These are phyloP conservation scores for Drosophila equinoxialis DNA, from an alignment of 1,140 invertebrate species.

Conservation along the genomic window DNA sequence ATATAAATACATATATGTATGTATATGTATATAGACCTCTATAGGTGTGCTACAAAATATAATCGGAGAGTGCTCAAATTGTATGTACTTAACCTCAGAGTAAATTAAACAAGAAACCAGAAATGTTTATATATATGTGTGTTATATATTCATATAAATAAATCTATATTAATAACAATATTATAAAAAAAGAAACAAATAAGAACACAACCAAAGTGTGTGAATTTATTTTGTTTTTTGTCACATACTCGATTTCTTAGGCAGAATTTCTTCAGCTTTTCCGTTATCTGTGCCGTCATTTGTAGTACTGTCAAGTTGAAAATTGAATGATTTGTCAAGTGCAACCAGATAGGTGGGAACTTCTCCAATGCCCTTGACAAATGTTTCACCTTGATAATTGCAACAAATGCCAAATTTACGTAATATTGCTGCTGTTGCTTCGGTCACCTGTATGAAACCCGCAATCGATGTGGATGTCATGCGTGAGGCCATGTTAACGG, in stretches of 20 bases:
- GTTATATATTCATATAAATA: constrained; percentile 53
- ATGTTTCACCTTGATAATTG: constrained; percentile 86
- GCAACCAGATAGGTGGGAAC: constrained; percentile 89
- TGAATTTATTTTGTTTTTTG: neutral
- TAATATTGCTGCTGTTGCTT: constrained; percentile 88
- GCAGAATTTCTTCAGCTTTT: no score
- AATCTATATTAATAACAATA: constrained; percentile 35
- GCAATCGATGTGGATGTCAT: constrained; percentile 91
- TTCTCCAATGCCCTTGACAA: constrained; percentile 89
- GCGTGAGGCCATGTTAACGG: constrained; percentile 95
- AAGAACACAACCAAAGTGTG: no score
- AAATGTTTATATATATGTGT: constrained; percentile 62
- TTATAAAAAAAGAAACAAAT: neutral
- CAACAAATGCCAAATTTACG: constrained; percentile 87
- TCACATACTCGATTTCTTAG: neutral
- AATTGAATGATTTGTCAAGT: constrained; percentile 85
- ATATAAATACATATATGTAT: constrained; percentile 27
- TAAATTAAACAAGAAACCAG: constrained; percentile 28
- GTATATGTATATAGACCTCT: constrained; percentile 30
- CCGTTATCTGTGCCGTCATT: neutral
- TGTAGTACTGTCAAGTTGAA: constrained; percentile 50
- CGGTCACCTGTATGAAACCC: constrained; percentile 90
- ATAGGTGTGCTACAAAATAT: constrained; percentile 24
- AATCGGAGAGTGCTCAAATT: constrained; percentile 55
- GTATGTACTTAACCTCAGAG: constrained; percentile 51